Evolutionary conservation across 2,888 invertebrate genomes (phyloP).

Genomic region (Caenorhabditis imperialis): DNA sequence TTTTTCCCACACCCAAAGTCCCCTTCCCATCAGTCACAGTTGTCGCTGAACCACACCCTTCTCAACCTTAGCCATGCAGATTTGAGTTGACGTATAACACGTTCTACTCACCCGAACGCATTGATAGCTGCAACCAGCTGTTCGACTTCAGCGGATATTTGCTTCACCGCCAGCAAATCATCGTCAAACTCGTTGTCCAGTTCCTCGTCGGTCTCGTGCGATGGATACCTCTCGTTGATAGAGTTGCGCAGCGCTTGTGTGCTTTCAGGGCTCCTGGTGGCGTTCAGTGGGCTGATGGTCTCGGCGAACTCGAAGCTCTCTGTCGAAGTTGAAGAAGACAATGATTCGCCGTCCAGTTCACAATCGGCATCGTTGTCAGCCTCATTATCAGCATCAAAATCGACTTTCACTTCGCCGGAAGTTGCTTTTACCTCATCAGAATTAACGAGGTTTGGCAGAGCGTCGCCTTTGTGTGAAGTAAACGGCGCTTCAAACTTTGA

Average conservation of each 20-base stretch:
- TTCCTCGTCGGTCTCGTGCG: conserved; percentile 37
- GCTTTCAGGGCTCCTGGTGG: conserved; percentile 16
- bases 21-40: conserved; percentile 41
- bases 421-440: conserved; percentile 37
- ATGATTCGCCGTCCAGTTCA: conserved; percentile 19
- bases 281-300: conserved; percentile 2
- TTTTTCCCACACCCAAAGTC: conserved; percentile 9
- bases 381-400: conserved; percentile 1
- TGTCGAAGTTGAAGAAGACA: conserved; percentile 38
- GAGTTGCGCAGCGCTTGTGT: conserved; percentile 34
- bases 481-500: too few relatives aligned
- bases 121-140: conserved; percentile 54
- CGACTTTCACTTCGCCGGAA: too few relatives aligned
- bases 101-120: conserved; percentile 54
- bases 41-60: conserved; percentile 50
- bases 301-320: conserved; percentile 47
- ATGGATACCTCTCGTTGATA: conserved; percentile 40
- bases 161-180: conserved; percentile 36
- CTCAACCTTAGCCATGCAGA: too few relatives aligned
- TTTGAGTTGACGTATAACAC: too few relatives aligned
- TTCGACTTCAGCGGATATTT: conserved; percentile 54
- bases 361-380: conserved; percentile 21
- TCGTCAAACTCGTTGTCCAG: conserved; percentile 27
- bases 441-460: conserved; percentile 41
- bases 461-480: too few relatives aligned